These are phyloP conservation scores for Trematomus bernacchii DNA, from an alignment of 2,797 vertebrate genomes.

Conservation along the genomic window DNA sequence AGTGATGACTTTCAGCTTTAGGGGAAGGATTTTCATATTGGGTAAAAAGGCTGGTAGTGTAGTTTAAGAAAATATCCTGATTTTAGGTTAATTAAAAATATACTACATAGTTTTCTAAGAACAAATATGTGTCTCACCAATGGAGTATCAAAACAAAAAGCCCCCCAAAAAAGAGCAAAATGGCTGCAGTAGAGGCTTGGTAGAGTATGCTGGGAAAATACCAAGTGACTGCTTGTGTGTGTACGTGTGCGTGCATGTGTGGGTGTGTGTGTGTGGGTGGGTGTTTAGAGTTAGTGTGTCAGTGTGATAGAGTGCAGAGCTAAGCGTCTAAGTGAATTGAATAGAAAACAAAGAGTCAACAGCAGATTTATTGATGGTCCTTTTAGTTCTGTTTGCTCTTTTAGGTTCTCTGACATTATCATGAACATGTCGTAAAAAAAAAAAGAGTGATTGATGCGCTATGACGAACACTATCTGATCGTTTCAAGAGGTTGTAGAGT, in stretches of 20 bases:
- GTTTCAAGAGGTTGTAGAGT: background rate
- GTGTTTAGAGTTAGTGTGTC: no score
- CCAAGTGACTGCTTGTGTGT: background rate
- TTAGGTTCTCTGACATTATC: background rate
- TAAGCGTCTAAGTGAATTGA: slow-evolving; percentile 1
- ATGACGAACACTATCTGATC: background rate
- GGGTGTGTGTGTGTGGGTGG: no score
- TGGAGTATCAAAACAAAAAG: background rate
- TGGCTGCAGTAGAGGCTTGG: background rate
- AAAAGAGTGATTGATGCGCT: background rate
- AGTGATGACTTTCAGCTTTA: background rate
- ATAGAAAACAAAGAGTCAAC: background rate
- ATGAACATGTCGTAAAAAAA: background rate
- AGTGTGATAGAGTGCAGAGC: background rate
- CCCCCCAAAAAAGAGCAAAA: background rate
- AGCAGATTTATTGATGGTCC: slow-evolving; percentile 4
- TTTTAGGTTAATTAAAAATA: background rate
- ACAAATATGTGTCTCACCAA: background rate
- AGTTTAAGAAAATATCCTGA: background rate
- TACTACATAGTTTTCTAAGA: background rate
- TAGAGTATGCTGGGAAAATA: background rate
- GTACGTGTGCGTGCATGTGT: no score
- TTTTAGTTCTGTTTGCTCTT: background rate
- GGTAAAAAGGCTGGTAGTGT: no score
- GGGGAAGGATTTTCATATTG: no score